A percentile compares a stretch with the other conserved stretches of the same genome.
phyloP scores from a whole-genome alignment of 2,888 invertebrate genomes.

The Monoplex corrugatus region DNA sequence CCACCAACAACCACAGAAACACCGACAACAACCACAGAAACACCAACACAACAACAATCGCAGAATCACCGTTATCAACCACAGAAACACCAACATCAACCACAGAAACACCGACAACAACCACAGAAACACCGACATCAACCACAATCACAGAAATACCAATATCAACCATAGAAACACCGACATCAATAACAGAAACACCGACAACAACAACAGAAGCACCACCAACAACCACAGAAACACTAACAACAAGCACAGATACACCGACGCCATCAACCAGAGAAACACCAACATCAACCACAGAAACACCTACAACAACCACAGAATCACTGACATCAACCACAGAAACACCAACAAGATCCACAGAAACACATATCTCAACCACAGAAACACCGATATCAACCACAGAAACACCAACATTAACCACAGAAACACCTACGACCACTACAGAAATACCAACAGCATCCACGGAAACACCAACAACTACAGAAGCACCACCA shows the following conservation, averaged over 20 bases:
- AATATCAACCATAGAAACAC: neutral
- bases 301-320: too few relatives aligned
- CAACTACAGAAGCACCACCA: neutral
- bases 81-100: neutral
- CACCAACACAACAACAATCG: conserved; percentile 1
- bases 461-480: neutral
- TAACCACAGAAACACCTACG: neutral
- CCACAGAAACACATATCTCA: neutral
- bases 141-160: neutral
- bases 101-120: neutral
- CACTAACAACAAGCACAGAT: neutral
- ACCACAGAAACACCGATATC: neutral
- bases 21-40: neutral
- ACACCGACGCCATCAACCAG: conserved; percentile 5
- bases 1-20: neutral
- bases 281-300: neutral
- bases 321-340: too few relatives aligned
- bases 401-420: neutral
- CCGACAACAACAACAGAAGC: neutral
- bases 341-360: neutral
- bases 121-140: neutral
- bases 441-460: conserved; percentile 9
- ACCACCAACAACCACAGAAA: neutral
- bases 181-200: neutral
- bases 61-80: neutral